A percentile compares a stretch with the other conserved stretches of the same genome.
phyloP scores from a whole-genome alignment of 2,113 vertebrate species.

The Myanophis thanlyinensis region DNA sequence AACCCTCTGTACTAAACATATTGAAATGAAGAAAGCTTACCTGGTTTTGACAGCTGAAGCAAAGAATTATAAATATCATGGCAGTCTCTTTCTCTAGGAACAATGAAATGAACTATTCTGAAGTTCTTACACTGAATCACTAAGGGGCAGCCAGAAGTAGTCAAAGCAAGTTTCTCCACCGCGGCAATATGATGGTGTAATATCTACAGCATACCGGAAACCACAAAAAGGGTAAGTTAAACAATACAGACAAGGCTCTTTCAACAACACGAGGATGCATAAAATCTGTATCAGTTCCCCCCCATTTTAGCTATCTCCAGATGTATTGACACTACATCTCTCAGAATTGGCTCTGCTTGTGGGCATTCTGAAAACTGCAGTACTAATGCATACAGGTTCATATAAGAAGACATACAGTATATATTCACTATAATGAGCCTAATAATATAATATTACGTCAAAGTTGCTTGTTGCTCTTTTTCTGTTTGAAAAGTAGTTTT shows the following conservation, averaged over 20 bases:
- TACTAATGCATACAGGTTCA: neutral
- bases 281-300: neutral
- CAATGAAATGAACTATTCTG: slow-evolving; percentile 89
- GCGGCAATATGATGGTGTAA: slow-evolving; percentile 95
- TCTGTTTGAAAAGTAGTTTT: neutral
- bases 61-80: slow-evolving; percentile 97
- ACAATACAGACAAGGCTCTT: neutral
- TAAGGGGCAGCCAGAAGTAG: slow-evolving; percentile 91
- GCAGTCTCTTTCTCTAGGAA: slow-evolving; percentile 92
- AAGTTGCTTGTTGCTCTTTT: neutral
- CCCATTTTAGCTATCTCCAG: neutral
- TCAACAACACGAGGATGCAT: neutral
- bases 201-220: slow-evolving; percentile 75
- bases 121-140: slow-evolving; percentile 97
- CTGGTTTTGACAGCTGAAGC: slow-evolving; percentile 87
- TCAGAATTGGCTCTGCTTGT: neutral
- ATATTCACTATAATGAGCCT: too few species aligned
- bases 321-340: neutral
- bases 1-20: neutral
- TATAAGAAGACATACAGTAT: neutral
- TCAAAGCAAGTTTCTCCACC: slow-evolving; percentile 92
- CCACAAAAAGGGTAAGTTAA: neutral
- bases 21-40: slow-evolving; percentile 60
- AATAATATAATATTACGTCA: neutral
- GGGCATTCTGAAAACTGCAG: neutral